These are phyloP conservation scores for Scrobipalpa costella DNA, from an alignment of 2,888 invertebrate genomes.

Conservation along the genomic window DNA sequence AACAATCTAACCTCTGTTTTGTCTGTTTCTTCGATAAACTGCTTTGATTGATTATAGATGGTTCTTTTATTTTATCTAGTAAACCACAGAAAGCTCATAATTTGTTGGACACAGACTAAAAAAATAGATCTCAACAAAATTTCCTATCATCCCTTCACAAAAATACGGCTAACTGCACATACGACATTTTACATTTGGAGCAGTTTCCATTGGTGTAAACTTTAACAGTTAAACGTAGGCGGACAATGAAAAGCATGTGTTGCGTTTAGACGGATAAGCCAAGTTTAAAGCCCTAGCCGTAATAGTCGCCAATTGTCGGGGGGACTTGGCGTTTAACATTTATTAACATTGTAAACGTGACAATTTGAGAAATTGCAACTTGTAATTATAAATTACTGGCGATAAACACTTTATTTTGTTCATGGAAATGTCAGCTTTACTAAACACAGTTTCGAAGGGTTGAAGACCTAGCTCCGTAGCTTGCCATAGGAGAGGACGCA, in stretches of 20 bases:
- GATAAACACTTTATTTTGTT: conserved; percentile 3
- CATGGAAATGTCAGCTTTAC: not conserved
- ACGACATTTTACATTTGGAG: conserved; percentile 27
- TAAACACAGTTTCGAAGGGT: too few relatives aligned
- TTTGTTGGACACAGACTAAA: too few relatives aligned
- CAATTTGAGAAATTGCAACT: conserved; percentile 22
- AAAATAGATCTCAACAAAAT: too few relatives aligned
- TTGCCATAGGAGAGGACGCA: too few relatives aligned
- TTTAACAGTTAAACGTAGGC: conserved; percentile 48
- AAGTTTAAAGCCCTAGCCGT: conserved; percentile 37
- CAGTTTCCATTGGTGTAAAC: conserved; percentile 34
- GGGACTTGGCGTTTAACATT: conserved; percentile 31
- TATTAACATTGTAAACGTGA: conserved; percentile 20
- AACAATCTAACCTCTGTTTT: too few relatives aligned
- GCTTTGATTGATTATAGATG: too few relatives aligned
- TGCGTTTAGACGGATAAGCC: conserved; percentile 43
- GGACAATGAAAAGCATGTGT: conserved; percentile 48
- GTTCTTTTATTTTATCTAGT: too few relatives aligned
- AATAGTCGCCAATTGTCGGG: conserved; percentile 37
- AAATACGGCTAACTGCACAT: not conserved
- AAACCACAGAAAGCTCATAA: too few relatives aligned
- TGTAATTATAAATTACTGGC: conserved; percentile 16
- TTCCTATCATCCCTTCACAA: too few relatives aligned
- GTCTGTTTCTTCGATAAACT: too few relatives aligned
- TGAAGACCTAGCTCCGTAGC: too few relatives aligned